Percentiles rank a stretch among this genome's conserved stretches.
phyloP scores from a whole-genome alignment of 92 coral and sea anemone species.

The Epizoanthus fatuus region DNA sequence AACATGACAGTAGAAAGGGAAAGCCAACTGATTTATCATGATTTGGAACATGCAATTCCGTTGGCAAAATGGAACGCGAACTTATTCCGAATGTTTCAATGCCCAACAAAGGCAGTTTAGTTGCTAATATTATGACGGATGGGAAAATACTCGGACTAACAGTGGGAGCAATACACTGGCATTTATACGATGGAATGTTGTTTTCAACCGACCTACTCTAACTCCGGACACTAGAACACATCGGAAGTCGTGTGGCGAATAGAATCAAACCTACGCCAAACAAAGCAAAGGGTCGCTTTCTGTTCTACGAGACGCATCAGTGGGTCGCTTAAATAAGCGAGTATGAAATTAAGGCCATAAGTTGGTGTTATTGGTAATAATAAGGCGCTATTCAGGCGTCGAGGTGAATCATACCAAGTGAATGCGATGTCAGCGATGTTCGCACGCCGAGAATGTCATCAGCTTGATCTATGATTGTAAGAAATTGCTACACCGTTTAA shows the following conservation, averaged over 20 bases:
- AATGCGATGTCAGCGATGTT: constrained; percentile 7
- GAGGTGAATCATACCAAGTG: background rate
- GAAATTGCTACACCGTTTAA: constrained; percentile 35
- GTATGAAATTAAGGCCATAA: constrained; percentile 26
- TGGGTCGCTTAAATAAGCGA: constrained; percentile 17
- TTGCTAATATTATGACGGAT: too few relatives aligned
- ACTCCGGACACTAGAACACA: constrained; percentile 41
- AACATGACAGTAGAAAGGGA: too few relatives aligned
- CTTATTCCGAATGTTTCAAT: too few relatives aligned
- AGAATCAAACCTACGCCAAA: constrained; percentile 29
- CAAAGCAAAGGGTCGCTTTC: constrained; percentile 36
- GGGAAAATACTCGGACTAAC: too few relatives aligned
- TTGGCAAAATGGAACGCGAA: too few relatives aligned
- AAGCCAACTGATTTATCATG: too few relatives aligned
- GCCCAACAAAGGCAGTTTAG: too few relatives aligned
- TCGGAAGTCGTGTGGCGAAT: constrained; percentile 51
- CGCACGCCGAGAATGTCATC: constrained; percentile 13
- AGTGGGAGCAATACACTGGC: constrained; percentile 31
- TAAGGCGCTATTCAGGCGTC: constrained; percentile 28
- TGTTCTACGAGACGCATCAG: constrained; percentile 29
- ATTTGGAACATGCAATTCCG: too few relatives aligned
- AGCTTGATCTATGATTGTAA: constrained; percentile 25
- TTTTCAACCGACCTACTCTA: constrained; percentile 33
- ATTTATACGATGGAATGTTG: constrained; percentile 42
- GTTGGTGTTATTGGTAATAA: constrained; percentile 13